These are phyloP conservation scores for Orthosia incerta DNA, from an alignment of 2,888 invertebrate genomes.

Conservation along the genomic window DNA sequence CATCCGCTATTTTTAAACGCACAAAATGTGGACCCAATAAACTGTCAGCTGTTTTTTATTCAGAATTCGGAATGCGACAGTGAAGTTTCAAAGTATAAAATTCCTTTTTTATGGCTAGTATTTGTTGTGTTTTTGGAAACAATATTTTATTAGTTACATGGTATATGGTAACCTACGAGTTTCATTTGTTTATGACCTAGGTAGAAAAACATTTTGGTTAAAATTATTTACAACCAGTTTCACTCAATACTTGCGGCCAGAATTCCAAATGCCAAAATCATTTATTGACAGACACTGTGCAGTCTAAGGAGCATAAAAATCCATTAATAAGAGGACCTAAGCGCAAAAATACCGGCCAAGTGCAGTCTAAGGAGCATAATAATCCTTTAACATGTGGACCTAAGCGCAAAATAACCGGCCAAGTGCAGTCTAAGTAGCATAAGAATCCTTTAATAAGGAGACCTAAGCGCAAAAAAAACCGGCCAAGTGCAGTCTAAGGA, in stretches of 20 bases:
- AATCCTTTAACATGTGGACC: too few relatives aligned
- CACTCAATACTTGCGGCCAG: neutral
- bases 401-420: too few relatives aligned
- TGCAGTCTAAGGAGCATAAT: too few relatives aligned
- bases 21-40: slow-evolving; percentile 34
- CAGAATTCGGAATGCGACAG: slow-evolving; percentile 38
- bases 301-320: too few relatives aligned
- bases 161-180: slow-evolving; percentile 10
- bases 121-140: slow-evolving; percentile 26
- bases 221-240: neutral
- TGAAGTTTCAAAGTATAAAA: slow-evolving; percentile 45
- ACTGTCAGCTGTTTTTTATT: slow-evolving; percentile 53
- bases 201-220: neutral
- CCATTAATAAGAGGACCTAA: too few relatives aligned
- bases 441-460: too few relatives aligned
- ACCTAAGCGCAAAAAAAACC: too few relatives aligned
- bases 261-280: too few relatives aligned
- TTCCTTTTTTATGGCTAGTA: slow-evolving; percentile 42
- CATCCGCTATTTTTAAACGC: slow-evolving; percentile 28
- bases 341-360: too few relatives aligned
- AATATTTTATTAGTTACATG: slow-evolving; percentile 26
- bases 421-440: too few relatives aligned
- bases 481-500: too few relatives aligned
- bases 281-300: too few relatives aligned
- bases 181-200: slow-evolving; percentile 16